A percentile compares a stretch with the other conserved stretches of the same genome.
phyloP scores from a whole-genome alignment of 2,888 invertebrate genomes.

The Pristionchus mayeri region DNA sequence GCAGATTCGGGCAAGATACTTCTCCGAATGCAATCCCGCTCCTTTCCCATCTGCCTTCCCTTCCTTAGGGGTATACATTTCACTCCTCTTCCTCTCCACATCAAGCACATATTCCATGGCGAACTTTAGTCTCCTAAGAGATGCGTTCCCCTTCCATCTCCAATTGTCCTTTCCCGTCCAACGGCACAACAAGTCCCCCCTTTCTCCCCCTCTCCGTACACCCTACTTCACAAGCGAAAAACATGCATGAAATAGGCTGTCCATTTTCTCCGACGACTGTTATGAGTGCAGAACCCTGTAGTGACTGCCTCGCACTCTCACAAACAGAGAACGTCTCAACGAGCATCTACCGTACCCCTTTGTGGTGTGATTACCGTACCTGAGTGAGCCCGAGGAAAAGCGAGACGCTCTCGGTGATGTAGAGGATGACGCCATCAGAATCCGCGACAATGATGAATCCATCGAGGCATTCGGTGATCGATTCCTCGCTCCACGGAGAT shows the following conservation, averaged over 20 bases:
- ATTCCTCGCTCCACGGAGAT: slow-evolving; percentile 66
- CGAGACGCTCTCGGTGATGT: slow-evolving; percentile 91
- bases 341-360: neutral
- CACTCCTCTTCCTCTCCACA: neutral
- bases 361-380: slow-evolving; percentile 80
- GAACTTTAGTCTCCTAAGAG: neutral
- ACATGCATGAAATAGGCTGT: slow-evolving; percentile 1
- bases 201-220: neutral
- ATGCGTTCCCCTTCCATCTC: neutral
- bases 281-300: neutral
- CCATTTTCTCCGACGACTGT: neutral
- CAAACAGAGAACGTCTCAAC: neutral
- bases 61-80: neutral
- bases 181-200: neutral
- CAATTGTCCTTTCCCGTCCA: neutral
- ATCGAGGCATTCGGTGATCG: slow-evolving; percentile 81
- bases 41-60: neutral
- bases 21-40: neutral
- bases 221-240: neutral
- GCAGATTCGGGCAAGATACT: neutral
- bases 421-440: slow-evolving; percentile 91
- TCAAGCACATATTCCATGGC: neutral
- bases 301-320: neutral
- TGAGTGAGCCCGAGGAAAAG: slow-evolving; percentile 92
- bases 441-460: slow-evolving; percentile 92